phyloP scores from a whole-genome alignment of 2,888 invertebrate species.

The Coelopa pilipes region DNA sequence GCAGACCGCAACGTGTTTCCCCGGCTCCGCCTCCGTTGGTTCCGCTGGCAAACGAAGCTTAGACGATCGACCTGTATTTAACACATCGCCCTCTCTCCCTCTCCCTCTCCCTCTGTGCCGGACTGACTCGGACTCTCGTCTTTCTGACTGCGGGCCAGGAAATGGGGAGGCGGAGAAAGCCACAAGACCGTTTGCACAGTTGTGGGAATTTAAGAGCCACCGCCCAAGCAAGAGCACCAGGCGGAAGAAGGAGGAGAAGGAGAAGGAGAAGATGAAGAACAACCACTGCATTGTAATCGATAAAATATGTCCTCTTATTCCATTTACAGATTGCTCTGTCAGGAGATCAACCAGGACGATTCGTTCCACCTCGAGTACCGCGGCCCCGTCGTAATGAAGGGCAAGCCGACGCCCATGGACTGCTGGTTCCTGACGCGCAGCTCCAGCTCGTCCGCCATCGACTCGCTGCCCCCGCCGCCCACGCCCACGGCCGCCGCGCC shows the following conservation, averaged over 20 bases:
- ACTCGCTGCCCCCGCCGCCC: slow-evolving; percentile 54
- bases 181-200: background rate
- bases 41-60: too few species aligned
- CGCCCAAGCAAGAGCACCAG: slow-evolving; percentile 4
- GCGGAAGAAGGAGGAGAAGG: background rate
- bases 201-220: background rate
- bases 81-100: too few species aligned
- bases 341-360: slow-evolving; percentile 84
- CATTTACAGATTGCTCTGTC: slow-evolving; percentile 79
- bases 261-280: background rate
- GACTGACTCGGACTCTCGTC: background rate
- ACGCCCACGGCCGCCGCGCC: slow-evolving; percentile 39
- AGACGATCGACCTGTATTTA: too few species aligned
- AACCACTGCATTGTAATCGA: slow-evolving; percentile 22
- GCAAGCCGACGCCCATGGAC: slow-evolving; percentile 92
- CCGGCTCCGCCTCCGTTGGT: too few species aligned
- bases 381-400: slow-evolving; percentile 92
- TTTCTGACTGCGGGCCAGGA: background rate
- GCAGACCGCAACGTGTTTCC: too few species aligned
- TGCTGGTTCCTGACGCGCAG: slow-evolving; percentile 83
- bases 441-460: slow-evolving; percentile 47
- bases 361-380: slow-evolving; percentile 86
- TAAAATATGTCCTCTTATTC: slow-evolving; percentile 38
- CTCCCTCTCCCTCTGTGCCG: too few species aligned
- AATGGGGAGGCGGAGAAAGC: background rate